A percentile compares a stretch with the other conserved stretches of the same genome.
phyloP scores from a whole-genome alignment of 2,888 invertebrate genomes.

The Andrena hattorfiana region DNA sequence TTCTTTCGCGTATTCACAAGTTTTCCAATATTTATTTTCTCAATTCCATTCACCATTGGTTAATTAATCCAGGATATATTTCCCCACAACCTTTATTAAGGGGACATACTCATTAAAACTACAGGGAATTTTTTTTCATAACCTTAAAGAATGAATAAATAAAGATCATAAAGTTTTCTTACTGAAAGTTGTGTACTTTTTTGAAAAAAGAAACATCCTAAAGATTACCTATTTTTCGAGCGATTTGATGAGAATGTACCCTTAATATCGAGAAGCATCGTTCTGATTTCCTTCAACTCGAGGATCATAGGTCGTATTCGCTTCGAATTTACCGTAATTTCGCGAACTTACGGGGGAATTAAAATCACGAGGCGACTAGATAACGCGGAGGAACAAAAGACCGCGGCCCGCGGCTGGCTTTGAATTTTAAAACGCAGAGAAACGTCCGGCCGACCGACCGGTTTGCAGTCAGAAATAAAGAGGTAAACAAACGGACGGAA shows the following conservation, averaged over 20 bases:
- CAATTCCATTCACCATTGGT: slow-evolving; percentile 22
- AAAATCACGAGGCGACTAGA: slow-evolving; percentile 36
- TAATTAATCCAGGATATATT: slow-evolving; percentile 29
- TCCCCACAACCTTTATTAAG: slow-evolving; percentile 2
- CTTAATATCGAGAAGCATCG: slow-evolving; percentile 14
- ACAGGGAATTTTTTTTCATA: no score
- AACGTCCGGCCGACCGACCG: slow-evolving; percentile 54
- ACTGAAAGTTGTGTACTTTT: no score
- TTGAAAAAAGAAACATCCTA: no score
- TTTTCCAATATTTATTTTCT: slow-evolving; percentile 42
- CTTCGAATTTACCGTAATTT: not conserved
- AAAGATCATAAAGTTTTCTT: no score
- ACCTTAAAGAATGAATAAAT: no score
- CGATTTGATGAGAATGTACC: not conserved
- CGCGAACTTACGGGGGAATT: slow-evolving; percentile 14
- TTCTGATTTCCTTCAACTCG: slow-evolving; percentile 5
- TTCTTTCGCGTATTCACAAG: slow-evolving; percentile 45
- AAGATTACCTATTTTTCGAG: no score
- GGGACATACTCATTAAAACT: not conserved
- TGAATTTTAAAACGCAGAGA: slow-evolving; percentile 64
- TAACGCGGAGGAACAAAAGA: slow-evolving; percentile 51
- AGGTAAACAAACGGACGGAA: slow-evolving; percentile 67
- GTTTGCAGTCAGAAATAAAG: slow-evolving; percentile 65
- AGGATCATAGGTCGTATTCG: not conserved
- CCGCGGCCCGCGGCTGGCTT: slow-evolving; percentile 38